Evolutionary conservation across 92 coral and sea anemone species (phyloP).

Genomic region (Metridium senile): DNA sequence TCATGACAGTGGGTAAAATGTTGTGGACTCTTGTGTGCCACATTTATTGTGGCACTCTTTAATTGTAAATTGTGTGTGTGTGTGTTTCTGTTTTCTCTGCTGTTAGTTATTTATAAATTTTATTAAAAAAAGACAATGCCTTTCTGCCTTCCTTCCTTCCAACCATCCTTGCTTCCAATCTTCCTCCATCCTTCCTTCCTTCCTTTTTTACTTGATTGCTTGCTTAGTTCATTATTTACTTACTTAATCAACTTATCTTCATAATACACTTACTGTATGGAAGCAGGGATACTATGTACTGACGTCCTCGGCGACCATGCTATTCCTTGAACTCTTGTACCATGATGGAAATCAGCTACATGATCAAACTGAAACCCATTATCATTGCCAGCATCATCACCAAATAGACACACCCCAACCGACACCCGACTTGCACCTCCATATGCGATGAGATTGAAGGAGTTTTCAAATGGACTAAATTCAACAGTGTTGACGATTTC

Average conservation of each 20-base stretch:
- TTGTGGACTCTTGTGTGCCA: too few species aligned
- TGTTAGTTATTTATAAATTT: too few species aligned
- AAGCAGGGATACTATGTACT: constrained; percentile 67
- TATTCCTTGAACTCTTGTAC: constrained; percentile 77
- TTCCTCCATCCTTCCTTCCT: too few species aligned
- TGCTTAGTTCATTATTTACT: neutral
- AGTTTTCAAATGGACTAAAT: constrained; percentile 82
- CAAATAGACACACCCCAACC: constrained; percentile 78
- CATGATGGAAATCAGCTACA: constrained; percentile 90
- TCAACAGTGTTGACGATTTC: constrained; percentile 88
- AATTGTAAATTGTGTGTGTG: too few species aligned
- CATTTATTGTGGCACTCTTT: too few species aligned
- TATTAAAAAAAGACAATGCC: too few species aligned
- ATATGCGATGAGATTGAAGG: constrained; percentile 81
- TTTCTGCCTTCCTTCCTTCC: too few species aligned
- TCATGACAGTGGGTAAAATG: too few species aligned
- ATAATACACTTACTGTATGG: constrained; percentile 75
- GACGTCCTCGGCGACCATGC: constrained; percentile 93
- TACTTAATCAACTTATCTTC: too few species aligned
- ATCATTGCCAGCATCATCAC: constrained; percentile 67
- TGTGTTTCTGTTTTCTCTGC: too few species aligned
- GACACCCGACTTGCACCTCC: constrained; percentile 85
- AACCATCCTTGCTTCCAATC: too few species aligned
- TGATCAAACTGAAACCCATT: constrained; percentile 84
- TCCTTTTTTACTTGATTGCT: too few species aligned